Evolutionary conservation across 2,888 invertebrate genomes (phyloP).

Genomic region (Gymnosoma rotundatum): DNA sequence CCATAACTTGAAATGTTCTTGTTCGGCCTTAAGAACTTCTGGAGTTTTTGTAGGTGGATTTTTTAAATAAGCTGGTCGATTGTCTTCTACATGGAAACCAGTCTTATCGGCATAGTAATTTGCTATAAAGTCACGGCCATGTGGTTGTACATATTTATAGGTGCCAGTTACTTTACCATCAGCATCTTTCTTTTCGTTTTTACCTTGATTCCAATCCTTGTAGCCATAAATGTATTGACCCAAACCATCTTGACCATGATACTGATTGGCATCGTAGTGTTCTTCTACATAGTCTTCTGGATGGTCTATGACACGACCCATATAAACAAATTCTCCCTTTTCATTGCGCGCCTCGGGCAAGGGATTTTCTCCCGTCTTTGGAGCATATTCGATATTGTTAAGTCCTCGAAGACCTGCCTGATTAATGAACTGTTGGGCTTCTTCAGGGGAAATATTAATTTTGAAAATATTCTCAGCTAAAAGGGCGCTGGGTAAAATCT

Average conservation of each 20-base stretch:
- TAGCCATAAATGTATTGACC: constrained; percentile 89
- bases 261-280: constrained; percentile 87
- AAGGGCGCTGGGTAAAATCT: constrained; percentile 74
- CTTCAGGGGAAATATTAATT: constrained; percentile 83
- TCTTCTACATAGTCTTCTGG: constrained; percentile 87
- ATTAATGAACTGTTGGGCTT: constrained; percentile 82
- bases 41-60: constrained; percentile 87
- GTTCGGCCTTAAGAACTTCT: constrained; percentile 87
- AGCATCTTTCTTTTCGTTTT: constrained; percentile 87
- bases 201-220: constrained; percentile 88
- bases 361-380: constrained; percentile 84
- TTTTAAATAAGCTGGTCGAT: constrained; percentile 86
- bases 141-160: constrained; percentile 86
- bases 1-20: constrained; percentile 87
- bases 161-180: constrained; percentile 88
- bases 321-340: constrained; percentile 80
- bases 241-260: constrained; percentile 88
- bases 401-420: constrained; percentile 81
- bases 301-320: constrained; percentile 85
- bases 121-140: constrained; percentile 81
- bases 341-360: constrained; percentile 81
- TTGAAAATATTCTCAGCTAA: constrained; percentile 83
- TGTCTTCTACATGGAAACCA: constrained; percentile 91
- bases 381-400: constrained; percentile 83
- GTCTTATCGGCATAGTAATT: constrained; percentile 88